Evolutionary conservation across 2,888 invertebrate genomes (phyloP), one percentile per base, ranked within the genome.

Genomic region (Drosophila fungiperda): DNA sequence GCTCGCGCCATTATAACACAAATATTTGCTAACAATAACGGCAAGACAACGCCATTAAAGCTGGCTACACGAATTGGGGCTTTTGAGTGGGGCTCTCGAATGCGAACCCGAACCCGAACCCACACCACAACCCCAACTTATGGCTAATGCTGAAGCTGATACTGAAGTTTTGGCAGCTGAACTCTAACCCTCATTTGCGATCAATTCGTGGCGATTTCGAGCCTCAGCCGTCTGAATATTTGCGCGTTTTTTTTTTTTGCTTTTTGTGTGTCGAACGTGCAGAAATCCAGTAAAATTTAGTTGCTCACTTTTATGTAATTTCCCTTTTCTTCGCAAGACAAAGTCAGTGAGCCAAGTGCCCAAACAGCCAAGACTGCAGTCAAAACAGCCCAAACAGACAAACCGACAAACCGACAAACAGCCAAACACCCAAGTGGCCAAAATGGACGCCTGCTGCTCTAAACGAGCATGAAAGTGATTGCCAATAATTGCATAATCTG

Each of bases 141-240:
- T 15, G 33, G 55, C 48, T 59, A 36, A 42, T 36, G 11, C 54
- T 63, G 45, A 29, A 35, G 67, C 49, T 68, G 53, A 49, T 52
- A 61, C 48, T 70, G 48, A 29, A 50, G 72, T 36, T 36, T 64
- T 77, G 60, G 60, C 36, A 50, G 65, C 67, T 85, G 87, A 87
- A 87, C 87, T 87, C 81, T 87, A 81, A 87, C 89, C 87, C 87
- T 87, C 87, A 87, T 87, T 87, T 89, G 89, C 89, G 87, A 87
- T 89, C 87, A 80, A 89, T 87, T 87, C 87, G 89, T 87, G 89
- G 85, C 87, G 87, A 87, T 87, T 89, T 87, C 76, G 68, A 72
- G 73, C 67, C 75, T 74, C 68, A 63, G 86, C 80, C 82, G 83
- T 76, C 76, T 76, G 82, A 80, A 83, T 87, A 82, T 83, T 86